Percentiles rank a stretch among this genome's conserved stretches.
These are phyloP conservation scores for Lepeophtheirus salmonis DNA, from an alignment of 1,140 invertebrate genomes.

Conservation along the genomic window DNA sequence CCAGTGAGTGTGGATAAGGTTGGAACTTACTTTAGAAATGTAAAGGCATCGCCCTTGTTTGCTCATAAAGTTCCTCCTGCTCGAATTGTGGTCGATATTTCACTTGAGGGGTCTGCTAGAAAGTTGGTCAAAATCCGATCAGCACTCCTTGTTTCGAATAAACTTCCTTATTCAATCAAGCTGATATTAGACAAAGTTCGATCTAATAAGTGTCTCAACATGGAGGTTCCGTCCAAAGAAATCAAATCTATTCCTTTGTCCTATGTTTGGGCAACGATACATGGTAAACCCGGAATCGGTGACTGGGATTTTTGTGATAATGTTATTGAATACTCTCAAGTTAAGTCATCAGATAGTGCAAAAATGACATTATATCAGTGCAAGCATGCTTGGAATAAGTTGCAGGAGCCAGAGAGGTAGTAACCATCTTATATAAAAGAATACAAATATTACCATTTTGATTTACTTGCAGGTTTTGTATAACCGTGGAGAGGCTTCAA, in stretches of 20 bases:
- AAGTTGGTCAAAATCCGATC: conserved; percentile 90
- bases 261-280: conserved; percentile 23
- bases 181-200: conserved; percentile 26
- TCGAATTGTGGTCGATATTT: conserved; percentile 65
- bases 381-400: neutral
- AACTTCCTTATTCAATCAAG: conserved; percentile 46
- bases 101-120: conserved; percentile 70
- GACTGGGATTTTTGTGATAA: conserved; percentile 34
- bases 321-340: conserved; percentile 1
- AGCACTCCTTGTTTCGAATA: conserved; percentile 59
- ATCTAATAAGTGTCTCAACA: conserved; percentile 20
- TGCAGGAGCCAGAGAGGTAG: neutral
- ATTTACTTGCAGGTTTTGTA: conserved; percentile 44
- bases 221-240: conserved; percentile 19
- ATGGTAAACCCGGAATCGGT: conserved; percentile 20
- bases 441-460: neutral
- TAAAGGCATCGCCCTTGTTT: conserved; percentile 27
- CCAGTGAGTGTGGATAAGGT: conserved; percentile 87
- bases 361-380: neutral
- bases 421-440: neutral
- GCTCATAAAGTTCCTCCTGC: conserved; percentile 33
- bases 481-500: conserved; percentile 51
- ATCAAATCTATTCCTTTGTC: conserved; percentile 22
- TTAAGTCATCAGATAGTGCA: neutral
- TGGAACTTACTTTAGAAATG: conserved; percentile 72